Base-by-base conservation (phyloP, 1,140 invertebrate genomes). In the Drosophila kikkawai region DNA sequence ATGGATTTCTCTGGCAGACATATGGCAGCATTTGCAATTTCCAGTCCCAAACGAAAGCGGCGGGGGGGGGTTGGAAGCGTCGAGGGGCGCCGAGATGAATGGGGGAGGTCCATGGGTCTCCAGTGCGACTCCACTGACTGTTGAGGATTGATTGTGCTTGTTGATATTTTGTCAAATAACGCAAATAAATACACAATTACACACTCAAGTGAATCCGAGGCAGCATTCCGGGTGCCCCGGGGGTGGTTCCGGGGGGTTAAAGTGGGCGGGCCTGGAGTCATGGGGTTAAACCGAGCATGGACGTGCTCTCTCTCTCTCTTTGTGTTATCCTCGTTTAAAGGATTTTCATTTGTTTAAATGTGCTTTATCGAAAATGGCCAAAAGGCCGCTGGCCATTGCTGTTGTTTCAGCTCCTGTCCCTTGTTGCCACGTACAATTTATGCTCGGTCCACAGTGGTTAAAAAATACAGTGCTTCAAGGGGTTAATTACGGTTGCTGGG, bases 81-180 rank as follows among this genome's bases (percentile, higher is more conserved):
- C 26, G 48, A 56, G 53, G 39, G 41, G 36, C 26, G 22, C 7
- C 26, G 56, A 59, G 55, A 55, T 51, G 41, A 63, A 61, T 64
- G 71, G 55, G 42, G 39, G 71, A 56, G 65, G 59, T 75, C 60
- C 58, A 34, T 34, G 48, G 57, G 48, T 44, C 22, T n/a, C 51
- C 59, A 34, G 12, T 44, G 37, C 36, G 48, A 78, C 74, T 87
- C 82, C 78, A 70, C 84, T 69, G 71, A 80, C 80, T 80, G 85
- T 50, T 56, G 69, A 88, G 84, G 84, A 90, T 90, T 90, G 85
- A 90, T 90, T 90, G 85, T 79, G 85, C 85, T 90, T 90, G 85
- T 90, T 90, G 85, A 90, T 90, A 90, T 90, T 90, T 90, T 90
- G 86, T 90, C 85, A 90, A 90, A 90, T 90, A 90, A 90, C 86